Conservation (phyloP, 2,113 vertebrate genomes). For the Herpailurus yagouaroundi region DNA sequence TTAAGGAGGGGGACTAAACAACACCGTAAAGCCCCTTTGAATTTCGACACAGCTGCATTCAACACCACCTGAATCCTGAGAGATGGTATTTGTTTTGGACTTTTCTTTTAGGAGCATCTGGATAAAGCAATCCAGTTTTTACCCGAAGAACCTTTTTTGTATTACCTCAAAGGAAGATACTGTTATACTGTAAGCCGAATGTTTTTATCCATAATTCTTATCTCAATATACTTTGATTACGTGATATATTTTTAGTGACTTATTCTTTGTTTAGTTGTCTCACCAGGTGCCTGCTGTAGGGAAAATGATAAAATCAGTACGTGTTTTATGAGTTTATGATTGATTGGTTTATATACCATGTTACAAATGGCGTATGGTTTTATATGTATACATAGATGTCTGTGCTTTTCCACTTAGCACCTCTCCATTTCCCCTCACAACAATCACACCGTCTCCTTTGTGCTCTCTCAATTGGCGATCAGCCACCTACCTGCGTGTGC, state of each 20-base stretch:
- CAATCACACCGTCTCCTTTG: background rate
- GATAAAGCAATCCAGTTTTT: slow-evolving; percentile 96
- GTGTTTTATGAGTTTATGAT: background rate
- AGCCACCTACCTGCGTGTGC: no score
- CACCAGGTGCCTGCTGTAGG: background rate
- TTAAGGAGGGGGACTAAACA: background rate
- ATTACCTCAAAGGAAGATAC: slow-evolving; percentile 98
- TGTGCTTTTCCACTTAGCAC: background rate
- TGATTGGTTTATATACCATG: background rate
- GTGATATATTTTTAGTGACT: background rate
- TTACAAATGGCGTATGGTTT: background rate
- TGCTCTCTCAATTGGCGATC: background rate
- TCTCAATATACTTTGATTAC: background rate
- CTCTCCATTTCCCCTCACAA: background rate
- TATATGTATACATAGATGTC: background rate
- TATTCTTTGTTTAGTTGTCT: slow-evolving; percentile 17
- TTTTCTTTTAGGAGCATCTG: slow-evolving; percentile 93
- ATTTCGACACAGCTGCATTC: background rate
- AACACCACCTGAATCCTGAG: background rate
- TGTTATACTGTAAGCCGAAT: slow-evolving; percentile 94
- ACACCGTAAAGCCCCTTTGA: background rate
- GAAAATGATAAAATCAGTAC: slow-evolving; percentile 10
- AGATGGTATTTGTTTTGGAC: slow-evolving; percentile 36
- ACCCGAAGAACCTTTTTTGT: slow-evolving; percentile 93
- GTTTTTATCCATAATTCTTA: slow-evolving; percentile 44